Evolutionary conservation across 2,888 invertebrate genomes (phyloP).

Genomic region (Dermolepida albohirtum): DNA sequence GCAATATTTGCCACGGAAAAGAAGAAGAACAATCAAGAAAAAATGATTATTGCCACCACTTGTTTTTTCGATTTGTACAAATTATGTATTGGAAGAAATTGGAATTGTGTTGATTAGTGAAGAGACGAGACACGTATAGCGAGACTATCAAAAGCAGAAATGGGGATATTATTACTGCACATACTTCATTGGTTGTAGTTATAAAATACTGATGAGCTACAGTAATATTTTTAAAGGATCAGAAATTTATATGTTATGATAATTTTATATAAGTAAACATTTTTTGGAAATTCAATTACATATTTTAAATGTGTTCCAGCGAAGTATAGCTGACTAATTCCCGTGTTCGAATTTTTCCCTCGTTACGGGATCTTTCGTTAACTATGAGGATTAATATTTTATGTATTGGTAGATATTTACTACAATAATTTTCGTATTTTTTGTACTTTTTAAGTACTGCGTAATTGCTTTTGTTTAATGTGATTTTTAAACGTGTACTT

Average conservation of each 20-base stretch:
- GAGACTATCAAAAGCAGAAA: conserved; percentile 22
- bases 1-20: conserved; percentile 18
- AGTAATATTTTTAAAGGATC: conserved; percentile 11
- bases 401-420: no score
- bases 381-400: no score
- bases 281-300: no score
- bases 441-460: no score
- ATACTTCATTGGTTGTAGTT: conserved; percentile 25
- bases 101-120: conserved; percentile 33
- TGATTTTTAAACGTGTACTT: no score
- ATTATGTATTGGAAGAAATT: conserved; percentile 27
- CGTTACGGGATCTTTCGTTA: no score
- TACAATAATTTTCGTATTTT: no score
- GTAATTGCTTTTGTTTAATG: no score
- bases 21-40: background rate
- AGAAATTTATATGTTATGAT: no score
- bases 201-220: conserved; percentile 26
- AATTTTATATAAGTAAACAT: no score
- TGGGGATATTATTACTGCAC: conserved; percentile 20
- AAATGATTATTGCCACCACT: conserved; percentile 31
- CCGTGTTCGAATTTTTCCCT: no score
- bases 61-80: conserved; percentile 34
- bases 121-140: conserved; percentile 24
- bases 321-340: background rate
- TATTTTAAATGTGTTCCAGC: background rate